Evolutionary conservation across 2,888 invertebrate genomes (phyloP).

Genomic region (Podotricha telesiphe): DNA sequence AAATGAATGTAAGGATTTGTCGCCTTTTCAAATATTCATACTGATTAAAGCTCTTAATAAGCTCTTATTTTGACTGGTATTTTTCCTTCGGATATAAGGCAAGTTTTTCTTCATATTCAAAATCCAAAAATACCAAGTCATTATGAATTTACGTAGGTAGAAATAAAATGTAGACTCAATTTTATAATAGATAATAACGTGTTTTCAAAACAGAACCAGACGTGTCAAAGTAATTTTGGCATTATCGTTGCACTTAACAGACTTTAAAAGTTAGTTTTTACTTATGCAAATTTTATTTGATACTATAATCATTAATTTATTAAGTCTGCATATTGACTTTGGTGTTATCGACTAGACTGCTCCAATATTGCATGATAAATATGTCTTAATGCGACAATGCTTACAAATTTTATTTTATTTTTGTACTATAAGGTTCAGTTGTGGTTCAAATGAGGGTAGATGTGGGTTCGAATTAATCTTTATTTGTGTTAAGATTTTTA

Average conservation of each 20-base stretch:
- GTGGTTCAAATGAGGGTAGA: too few relatives aligned
- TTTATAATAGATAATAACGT: slow-evolving; percentile 4
- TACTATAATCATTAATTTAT: slow-evolving; percentile 23
- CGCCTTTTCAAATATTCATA: too few relatives aligned
- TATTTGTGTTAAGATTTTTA: too few relatives aligned
- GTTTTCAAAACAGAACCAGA: background rate
- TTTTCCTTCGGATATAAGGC: too few relatives aligned
- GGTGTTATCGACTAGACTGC: slow-evolving; percentile 11
- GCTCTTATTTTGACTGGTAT: too few relatives aligned
- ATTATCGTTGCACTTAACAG: background rate
- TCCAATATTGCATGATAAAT: background rate
- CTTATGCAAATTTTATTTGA: slow-evolving; percentile 24
- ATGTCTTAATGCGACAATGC: background rate
- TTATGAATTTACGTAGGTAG: background rate
- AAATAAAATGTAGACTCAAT: background rate
- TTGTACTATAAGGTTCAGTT: background rate
- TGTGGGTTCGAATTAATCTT: too few relatives aligned
- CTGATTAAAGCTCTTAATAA: too few relatives aligned
- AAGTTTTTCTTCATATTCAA: background rate
- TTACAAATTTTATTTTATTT: background rate
- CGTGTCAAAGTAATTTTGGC: background rate
- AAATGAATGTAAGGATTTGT: too few relatives aligned
- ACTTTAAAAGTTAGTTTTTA: background rate
- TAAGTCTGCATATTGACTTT: slow-evolving; percentile 7
- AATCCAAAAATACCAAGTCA: background rate